Percentiles rank a stretch among this genome's conserved stretches.
phyloP scores from a whole-genome alignment of 1,140 invertebrate species.

The Prorops nasuta region DNA sequence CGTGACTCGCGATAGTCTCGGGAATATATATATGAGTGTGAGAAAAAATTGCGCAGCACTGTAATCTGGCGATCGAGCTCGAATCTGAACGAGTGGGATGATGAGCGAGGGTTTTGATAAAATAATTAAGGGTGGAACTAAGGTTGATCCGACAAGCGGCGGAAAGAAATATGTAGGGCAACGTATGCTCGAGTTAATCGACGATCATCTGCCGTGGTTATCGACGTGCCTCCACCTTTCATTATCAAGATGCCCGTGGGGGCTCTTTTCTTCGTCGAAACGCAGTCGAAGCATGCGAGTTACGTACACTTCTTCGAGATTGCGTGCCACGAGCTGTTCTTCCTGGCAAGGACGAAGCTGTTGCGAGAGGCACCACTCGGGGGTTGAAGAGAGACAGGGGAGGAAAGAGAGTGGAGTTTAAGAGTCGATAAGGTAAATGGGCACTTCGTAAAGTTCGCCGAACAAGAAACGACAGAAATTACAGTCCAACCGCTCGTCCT shows the following conservation, averaged over 20 bases:
- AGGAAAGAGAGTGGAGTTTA: slow-evolving; percentile 13
- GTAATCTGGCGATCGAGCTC: too few relatives aligned
- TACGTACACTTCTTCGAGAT: slow-evolving; percentile 23
- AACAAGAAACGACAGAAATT: slow-evolving; percentile 34
- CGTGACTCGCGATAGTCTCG: too few relatives aligned
- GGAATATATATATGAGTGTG: too few relatives aligned
- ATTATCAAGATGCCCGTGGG: slow-evolving; percentile 14
- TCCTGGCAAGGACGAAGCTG: slow-evolving; percentile 35
- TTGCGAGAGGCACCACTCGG: neutral
- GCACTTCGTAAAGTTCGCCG: slow-evolving; percentile 39
- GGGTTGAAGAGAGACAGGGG: neutral
- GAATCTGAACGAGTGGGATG: too few relatives aligned
- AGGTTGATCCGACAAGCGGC: too few relatives aligned
- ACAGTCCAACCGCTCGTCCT: slow-evolving; percentile 1
- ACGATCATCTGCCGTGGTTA: slow-evolving; percentile 13
- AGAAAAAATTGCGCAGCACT: too few relatives aligned
- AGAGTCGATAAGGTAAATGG: slow-evolving; percentile 45
- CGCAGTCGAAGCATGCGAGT: slow-evolving; percentile 35
- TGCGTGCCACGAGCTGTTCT: slow-evolving; percentile 40
- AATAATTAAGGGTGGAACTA: too few relatives aligned
- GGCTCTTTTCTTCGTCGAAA: slow-evolving; percentile 19
- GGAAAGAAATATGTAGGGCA: slow-evolving; percentile 16
- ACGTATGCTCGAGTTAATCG: slow-evolving; percentile 5
- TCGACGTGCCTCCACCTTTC: slow-evolving; percentile 17
- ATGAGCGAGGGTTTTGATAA: too few relatives aligned